Conservation (phyloP, 2,797 vertebrate species). For the Danio kyathit region DNA sequence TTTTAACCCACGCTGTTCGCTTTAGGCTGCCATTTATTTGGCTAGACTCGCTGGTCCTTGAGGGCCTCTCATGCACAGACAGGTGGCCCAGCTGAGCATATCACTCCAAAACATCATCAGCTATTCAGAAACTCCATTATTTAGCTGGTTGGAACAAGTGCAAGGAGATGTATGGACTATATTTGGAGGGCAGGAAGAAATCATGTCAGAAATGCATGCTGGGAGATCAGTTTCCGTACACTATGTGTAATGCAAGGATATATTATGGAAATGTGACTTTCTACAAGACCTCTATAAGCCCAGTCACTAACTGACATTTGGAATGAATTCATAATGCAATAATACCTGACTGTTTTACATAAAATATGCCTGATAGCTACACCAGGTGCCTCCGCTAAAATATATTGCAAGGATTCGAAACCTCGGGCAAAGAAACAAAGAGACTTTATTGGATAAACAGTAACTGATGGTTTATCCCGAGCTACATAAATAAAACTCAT, state of each 20-base stretch:
- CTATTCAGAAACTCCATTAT: slow-evolving; percentile 72
- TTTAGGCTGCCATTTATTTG: slow-evolving; percentile 73
- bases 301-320: slow-evolving; percentile 66
- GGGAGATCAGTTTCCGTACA: slow-evolving; percentile 54
- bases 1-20: slow-evolving; percentile 66
- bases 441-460: slow-evolving; percentile 32
- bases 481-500: slow-evolving; percentile 30
- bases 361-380: slow-evolving; percentile 62
- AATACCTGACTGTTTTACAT: slow-evolving; percentile 63
- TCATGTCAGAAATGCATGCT: slow-evolving; percentile 59
- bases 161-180: slow-evolving; percentile 47
- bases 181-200: slow-evolving; percentile 53
- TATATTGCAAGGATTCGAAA: slow-evolving; percentile 49
- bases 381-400: slow-evolving; percentile 54
- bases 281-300: slow-evolving; percentile 69
- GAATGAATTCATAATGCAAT: slow-evolving; percentile 65
- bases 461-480: slow-evolving; percentile 40
- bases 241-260: slow-evolving; percentile 63
- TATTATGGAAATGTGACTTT: slow-evolving; percentile 63
- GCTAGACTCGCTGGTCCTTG: slow-evolving; percentile 60
- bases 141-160: slow-evolving; percentile 59
- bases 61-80: slow-evolving; percentile 55
- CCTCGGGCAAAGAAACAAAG: slow-evolving; percentile 27
- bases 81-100: slow-evolving; percentile 68
- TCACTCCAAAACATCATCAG: slow-evolving; percentile 69